Base-by-base conservation (phyloP, 2,888 invertebrate genomes). In the Andrena bicolor region DNA sequence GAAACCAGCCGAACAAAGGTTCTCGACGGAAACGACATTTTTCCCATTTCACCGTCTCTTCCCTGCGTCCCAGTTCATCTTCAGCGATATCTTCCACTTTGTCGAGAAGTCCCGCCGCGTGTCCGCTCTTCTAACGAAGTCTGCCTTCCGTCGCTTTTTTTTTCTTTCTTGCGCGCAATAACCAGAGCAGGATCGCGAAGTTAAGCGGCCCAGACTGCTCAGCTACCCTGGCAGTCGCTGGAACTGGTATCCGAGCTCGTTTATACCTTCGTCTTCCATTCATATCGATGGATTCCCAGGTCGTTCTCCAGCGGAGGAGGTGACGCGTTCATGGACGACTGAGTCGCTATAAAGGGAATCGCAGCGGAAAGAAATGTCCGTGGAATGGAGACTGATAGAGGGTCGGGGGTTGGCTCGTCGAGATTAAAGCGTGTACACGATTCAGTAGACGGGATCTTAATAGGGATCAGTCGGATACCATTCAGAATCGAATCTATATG, bases 231-330 rank as follows among this genome's bases (percentile, higher is more conserved):
- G 60, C 41, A 56, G 61, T 61, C 51, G 64, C 76, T 76, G 68
- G 16, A 63, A 28, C 23, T 65, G 26, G 61, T 70, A 60, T 70
- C 70, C 26, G 32, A 49, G 74, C 60, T 69, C 73, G 71, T 71
- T 68, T 76, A 41, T 76, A 26, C 65, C 23, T 23, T 41, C 60
- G 58, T 61, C 70, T 51, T 61, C 68, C 68, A 68, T 75, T 71
- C 66, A 28, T 79, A 66, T 79, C 70, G 66, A 61, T 28, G 71
- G 56, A 63, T 71, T 80, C 71, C 66, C 53, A 75, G n/a, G 56
- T 56, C 63, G 35, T 32, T n/a, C 60, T 51, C 41, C 66, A 75
- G 49, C 79, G 32, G 61, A 51, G 10, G 30, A 60, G 41, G 28
- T 61, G 72, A 53, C 60, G 64, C 58, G 49, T 8, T 23, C 49